These are phyloP conservation scores for Botia kubotai DNA, from an alignment of 2,797 vertebrate species.

Conservation along the genomic window DNA sequence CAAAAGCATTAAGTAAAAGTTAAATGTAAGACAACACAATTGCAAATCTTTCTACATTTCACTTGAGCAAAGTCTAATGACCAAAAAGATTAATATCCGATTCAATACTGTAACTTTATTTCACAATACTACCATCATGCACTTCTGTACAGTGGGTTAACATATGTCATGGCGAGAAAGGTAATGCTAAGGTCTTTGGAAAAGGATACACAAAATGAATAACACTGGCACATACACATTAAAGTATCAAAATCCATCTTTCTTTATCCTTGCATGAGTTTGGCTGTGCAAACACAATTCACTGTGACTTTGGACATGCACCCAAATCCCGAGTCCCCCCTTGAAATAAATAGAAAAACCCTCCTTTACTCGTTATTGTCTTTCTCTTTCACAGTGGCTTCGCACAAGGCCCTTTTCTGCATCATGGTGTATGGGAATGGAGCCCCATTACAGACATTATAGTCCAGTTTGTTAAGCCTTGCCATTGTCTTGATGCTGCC, in stretches of 20 bases:
- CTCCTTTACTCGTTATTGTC: conserved; percentile 81
- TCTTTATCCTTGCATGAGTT: conserved; percentile 32
- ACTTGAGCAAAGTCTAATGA: conserved; percentile 63
- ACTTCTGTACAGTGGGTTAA: conserved; percentile 69
- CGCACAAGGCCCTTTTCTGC: conserved; percentile 90
- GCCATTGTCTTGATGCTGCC: conserved; percentile 98
- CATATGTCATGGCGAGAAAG: conserved; percentile 62
- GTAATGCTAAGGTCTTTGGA: conserved; percentile 66
- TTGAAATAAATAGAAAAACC: conserved; percentile 60
- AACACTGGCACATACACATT: conserved; percentile 62
- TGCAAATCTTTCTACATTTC: conserved; percentile 46
- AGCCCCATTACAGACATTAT: conserved; percentile 84
- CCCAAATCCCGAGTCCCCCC: conserved; percentile 35
- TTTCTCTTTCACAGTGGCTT: conserved; percentile 85
- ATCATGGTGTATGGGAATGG: conserved; percentile 90
- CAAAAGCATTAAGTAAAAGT: conserved; percentile 46
- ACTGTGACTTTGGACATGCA: conserved; percentile 62
- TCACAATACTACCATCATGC: conserved; percentile 73
- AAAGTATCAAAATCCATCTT: conserved; percentile 59
- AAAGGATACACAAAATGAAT: conserved; percentile 64
- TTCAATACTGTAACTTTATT: conserved; percentile 64
- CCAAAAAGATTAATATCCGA: conserved; percentile 60
- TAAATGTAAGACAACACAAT: conserved; percentile 49
- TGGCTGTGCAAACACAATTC: conserved; percentile 44
- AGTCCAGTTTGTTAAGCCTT: conserved; percentile 87